phyloP scores from a whole-genome alignment of 2,888 invertebrate species.

The Calameuta filiformis region DNA sequence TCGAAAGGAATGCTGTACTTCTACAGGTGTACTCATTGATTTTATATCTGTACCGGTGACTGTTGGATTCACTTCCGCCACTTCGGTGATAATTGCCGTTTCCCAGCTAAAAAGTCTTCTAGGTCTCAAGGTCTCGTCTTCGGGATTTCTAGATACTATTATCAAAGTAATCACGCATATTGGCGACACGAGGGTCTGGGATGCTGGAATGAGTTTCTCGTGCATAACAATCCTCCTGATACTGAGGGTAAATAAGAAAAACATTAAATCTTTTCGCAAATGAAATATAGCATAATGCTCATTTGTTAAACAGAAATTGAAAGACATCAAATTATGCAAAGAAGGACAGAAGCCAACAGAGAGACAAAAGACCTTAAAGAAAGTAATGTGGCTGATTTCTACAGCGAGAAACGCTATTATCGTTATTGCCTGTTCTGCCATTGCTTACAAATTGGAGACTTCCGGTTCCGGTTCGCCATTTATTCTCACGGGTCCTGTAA shows the following conservation, averaged over 20 bases:
- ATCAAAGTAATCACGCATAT: constrained; percentile 77
- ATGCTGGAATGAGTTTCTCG: constrained; percentile 76
- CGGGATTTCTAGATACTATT: constrained; percentile 81
- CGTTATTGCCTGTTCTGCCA: constrained; percentile 78
- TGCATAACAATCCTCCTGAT: constrained; percentile 80
- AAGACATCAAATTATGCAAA: constrained; percentile 71
- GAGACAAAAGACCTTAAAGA: constrained; percentile 67
- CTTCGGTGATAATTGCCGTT: constrained; percentile 88
- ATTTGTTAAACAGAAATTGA: constrained; percentile 73
- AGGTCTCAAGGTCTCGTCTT: constrained; percentile 79
- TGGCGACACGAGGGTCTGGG: constrained; percentile 75
- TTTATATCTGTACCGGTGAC: constrained; percentile 92
- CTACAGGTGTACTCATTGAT: constrained; percentile 84
- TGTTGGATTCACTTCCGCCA: constrained; percentile 91
- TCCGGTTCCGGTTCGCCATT: constrained; percentile 72
- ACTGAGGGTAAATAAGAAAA: constrained; percentile 74
- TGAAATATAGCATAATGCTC: background rate
- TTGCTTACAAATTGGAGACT: constrained; percentile 73
- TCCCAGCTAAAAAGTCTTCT: constrained; percentile 84
- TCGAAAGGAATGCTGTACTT: constrained; percentile 13
- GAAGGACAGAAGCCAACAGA: constrained; percentile 63
- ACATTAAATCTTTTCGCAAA: too few relatives aligned
- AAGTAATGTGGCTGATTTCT: constrained; percentile 80
- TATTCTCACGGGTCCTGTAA: constrained; percentile 79
- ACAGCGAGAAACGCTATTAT: constrained; percentile 88